Evolutionary conservation across 2,888 invertebrate genomes (phyloP), one percentile per base, ranked within the genome.

Genomic region (Dorcus parallelipipedus): DNA sequence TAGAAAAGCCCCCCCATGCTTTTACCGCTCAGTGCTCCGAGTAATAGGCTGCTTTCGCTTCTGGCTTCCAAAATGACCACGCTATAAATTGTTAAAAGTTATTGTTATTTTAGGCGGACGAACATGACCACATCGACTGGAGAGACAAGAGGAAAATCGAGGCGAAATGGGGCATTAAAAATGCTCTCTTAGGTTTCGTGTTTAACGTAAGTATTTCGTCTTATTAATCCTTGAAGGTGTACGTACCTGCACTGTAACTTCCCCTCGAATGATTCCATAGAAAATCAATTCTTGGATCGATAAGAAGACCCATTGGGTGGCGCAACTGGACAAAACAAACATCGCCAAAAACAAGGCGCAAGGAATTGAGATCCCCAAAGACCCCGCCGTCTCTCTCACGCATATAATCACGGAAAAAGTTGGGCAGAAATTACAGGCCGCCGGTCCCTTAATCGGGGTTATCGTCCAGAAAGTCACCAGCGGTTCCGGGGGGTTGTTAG

Each of bases 231-330:
- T 10, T 41, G 14, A 41, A 41, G 14, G 41, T 14, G 14, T 10
- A 5, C 7, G 9, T 41, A 8, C 3, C 5, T 9, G 23, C 2
- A 45, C 6, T 17, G 42, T 17, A 17, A 42, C 42, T 42, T 10
- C 7, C 5, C 42, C 42, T 10, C 17, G 23, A 45, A 45, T 45
- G 45, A 10, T 61, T 67, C 72, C 83, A 64, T 83, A 91, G 91
- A 91, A 91, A 88, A 84, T 91, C 81, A 90, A 91, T 80, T 86
- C 87, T 63, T 83, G 91, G 78, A 83, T 92, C 78, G 91, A 92
- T 72, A 85, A 90, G 52, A 91, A 91, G 79, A 91, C 90, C 41
- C 83, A 84, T 38, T 84, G 87, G 68, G 81, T 92, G 59, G 82
- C 84, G 55, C 84, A 84, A 51, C 77, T 91, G 73, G 91, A 92